These are phyloP conservation scores for Coecobrya sp. DNA, from an alignment of 2,888 invertebrate species.

Conservation along the genomic window DNA sequence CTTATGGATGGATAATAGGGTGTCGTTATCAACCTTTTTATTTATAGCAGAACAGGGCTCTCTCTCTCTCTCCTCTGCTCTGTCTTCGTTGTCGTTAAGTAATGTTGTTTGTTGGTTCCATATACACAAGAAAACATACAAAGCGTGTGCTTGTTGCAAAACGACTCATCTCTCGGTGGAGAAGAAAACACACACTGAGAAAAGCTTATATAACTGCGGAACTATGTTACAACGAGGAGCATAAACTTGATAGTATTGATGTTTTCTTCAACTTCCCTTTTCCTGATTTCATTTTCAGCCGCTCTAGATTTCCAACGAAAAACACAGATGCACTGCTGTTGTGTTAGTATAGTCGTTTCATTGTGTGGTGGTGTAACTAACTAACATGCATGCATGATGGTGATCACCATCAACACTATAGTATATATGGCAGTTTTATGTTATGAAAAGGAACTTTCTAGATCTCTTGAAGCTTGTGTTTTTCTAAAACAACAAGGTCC, in stretches of 20 bases:
- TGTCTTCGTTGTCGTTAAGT: slow-evolving; percentile 24
- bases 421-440: neutral
- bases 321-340: neutral
- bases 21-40: slow-evolving; percentile 8
- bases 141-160: neutral
- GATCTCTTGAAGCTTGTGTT: neutral
- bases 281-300: slow-evolving; percentile 45
- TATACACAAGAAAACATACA: neutral
- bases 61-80: neutral
- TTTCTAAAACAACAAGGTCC: neutral
- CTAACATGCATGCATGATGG: neutral
- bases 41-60: neutral
- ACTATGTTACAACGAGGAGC: neutral
- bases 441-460: neutral
- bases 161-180: neutral
- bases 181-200: neutral
- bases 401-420: neutral
- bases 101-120: neutral
- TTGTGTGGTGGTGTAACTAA: neutral
- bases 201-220: neutral
- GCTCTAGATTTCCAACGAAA: neutral
- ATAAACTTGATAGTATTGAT: slow-evolving; percentile 34
- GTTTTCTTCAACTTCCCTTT: slow-evolving; percentile 41
- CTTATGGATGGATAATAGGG: neutral
- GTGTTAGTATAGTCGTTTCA: neutral